These are phyloP conservation scores for Chaitophorus viminalis DNA, from an alignment of 2,888 invertebrate species.

Conservation along the genomic window DNA sequence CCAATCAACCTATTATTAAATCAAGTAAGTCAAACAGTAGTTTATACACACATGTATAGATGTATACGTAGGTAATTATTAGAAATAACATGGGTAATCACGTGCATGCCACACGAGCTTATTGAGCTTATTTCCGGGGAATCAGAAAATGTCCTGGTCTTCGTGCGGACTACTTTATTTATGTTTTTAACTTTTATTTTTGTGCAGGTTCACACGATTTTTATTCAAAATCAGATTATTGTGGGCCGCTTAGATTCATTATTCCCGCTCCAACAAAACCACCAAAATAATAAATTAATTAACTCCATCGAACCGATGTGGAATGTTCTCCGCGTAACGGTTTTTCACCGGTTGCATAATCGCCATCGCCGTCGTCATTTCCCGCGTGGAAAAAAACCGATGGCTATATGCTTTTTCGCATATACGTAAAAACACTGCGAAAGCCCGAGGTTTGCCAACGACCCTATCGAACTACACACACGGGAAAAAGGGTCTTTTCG, in stretches of 20 bases:
- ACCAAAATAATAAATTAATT: too few species aligned
- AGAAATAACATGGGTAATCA: too few species aligned
- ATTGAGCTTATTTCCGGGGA: background rate
- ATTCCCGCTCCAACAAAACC: too few species aligned
- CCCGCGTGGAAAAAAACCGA: too few species aligned
- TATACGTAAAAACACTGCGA: background rate
- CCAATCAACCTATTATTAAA: constrained; percentile 1
- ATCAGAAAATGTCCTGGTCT: too few species aligned
- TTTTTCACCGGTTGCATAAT: background rate
- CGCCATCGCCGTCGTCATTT: background rate
- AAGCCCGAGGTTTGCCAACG: background rate
- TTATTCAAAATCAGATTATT: too few species aligned
- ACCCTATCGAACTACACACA: background rate
- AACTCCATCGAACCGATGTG: too few species aligned
- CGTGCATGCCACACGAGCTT: background rate
- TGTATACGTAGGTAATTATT: too few species aligned
- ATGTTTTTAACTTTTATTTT: too few species aligned
- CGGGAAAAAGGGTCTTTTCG: background rate
- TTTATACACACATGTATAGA: background rate
- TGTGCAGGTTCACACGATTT: too few species aligned
- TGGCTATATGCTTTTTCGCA: background rate
- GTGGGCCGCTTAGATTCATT: too few species aligned
- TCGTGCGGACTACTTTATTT: background rate
- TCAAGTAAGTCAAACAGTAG: constrained; percentile 2
- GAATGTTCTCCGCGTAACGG: too few species aligned